These are phyloP conservation scores for Condylostylus longicornis DNA, from an alignment of 1,140 invertebrate genomes.

Conservation along the genomic window DNA sequence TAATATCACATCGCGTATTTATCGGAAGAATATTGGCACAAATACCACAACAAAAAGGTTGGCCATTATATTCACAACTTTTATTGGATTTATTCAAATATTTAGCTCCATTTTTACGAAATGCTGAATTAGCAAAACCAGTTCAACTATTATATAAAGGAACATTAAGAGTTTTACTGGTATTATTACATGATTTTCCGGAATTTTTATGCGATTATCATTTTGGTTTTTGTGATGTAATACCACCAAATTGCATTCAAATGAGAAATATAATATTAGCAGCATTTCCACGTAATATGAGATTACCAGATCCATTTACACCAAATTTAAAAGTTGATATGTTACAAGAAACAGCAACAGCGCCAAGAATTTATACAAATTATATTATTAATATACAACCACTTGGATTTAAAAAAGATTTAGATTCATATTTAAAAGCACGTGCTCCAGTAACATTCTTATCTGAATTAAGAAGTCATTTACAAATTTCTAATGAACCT, in stretches of 20 bases:
- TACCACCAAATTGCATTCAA: conserved; percentile 97
- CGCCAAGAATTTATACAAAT: conserved; percentile 82
- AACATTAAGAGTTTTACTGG: conserved; percentile 85
- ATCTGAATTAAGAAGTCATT: conserved; percentile 74
- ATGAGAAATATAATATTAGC: conserved; percentile 97
- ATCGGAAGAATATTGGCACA: conserved; percentile 85
- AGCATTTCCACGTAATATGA: conserved; percentile 94
- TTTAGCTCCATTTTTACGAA: conserved; percentile 88
- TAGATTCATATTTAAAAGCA: conserved; percentile 92
- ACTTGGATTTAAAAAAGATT: conserved; percentile 77
- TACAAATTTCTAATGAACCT: conserved; percentile 72
- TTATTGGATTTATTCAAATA: conserved; percentile 94
- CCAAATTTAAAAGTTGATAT: conserved; percentile 94
- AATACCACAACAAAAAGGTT: conserved; percentile 70
- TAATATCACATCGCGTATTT: conserved; percentile 91
- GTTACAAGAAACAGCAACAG: conserved; percentile 65
- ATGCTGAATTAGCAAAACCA: conserved; percentile 87
- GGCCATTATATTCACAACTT: conserved; percentile 81
- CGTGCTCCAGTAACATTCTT: conserved; percentile 90
- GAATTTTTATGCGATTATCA: conserved; percentile 99
- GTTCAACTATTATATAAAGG: conserved; percentile 91
- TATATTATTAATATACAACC: conserved; percentile 79
- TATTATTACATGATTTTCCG: conserved; percentile 95
- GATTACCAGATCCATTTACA: conserved; percentile 94
- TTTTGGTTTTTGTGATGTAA: conserved; percentile 98